Percentiles rank a stretch among this genome's conserved stretches.
Conservation (phyloP, 2,888 invertebrate species). For the Thera britannica region DNA sequence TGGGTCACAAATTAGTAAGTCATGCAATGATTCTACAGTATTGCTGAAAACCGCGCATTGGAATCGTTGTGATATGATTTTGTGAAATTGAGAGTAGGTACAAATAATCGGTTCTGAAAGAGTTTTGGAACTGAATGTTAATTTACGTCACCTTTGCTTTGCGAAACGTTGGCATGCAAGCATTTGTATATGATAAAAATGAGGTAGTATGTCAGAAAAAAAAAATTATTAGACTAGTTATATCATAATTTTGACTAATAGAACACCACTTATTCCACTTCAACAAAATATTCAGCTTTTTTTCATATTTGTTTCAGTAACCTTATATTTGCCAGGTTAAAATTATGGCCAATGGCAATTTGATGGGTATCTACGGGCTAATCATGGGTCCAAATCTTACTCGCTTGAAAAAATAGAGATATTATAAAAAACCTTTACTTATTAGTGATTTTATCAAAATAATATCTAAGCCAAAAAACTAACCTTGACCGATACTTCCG, state of each 20-base stretch:
- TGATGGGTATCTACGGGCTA: no score
- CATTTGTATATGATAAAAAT: background rate
- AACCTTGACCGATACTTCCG: slow-evolving; percentile 67
- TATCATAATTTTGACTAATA: no score
- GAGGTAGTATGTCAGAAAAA: background rate
- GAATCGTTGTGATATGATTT: slow-evolving; percentile 4
- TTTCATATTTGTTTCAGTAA: no score
- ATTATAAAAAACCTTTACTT: no score
- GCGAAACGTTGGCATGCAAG: background rate
- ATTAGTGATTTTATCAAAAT: background rate
- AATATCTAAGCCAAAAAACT: slow-evolving; percentile 43
- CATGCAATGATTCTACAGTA: slow-evolving; percentile 15
- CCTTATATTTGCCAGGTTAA: no score
- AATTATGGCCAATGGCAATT: no score
- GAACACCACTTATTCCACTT: no score
- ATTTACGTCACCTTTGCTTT: background rate
- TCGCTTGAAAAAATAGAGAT: no score
- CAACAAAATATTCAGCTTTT: no score
- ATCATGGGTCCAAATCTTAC: no score
- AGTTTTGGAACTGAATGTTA: background rate
- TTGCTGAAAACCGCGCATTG: slow-evolving; percentile 18
- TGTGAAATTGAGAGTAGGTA: slow-evolving; percentile 25
- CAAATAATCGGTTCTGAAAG: slow-evolving; percentile 10
- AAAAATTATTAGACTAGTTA: no score
- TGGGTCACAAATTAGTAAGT: slow-evolving; percentile 26